Conservation (phyloP, 2,888 invertebrate species). For the Plagodis pulveraria region DNA sequence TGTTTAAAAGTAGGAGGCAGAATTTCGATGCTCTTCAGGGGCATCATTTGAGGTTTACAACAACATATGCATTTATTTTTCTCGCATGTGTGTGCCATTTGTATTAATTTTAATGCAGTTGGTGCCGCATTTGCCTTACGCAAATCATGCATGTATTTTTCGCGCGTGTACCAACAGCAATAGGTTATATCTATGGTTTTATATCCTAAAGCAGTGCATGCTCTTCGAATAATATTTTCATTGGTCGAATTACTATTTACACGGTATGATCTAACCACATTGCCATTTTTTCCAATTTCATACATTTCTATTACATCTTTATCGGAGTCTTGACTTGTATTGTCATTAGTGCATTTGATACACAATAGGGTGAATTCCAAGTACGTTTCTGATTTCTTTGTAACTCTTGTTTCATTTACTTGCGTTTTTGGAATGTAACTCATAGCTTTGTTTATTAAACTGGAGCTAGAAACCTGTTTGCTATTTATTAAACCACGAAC, state of each 20-base stretch:
- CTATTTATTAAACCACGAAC: conserved; percentile 7
- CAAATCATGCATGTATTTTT: conserved; percentile 37
- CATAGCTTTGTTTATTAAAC: conserved; percentile 23
- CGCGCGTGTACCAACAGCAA: conserved; percentile 50
- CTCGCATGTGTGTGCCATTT: conserved; percentile 30
- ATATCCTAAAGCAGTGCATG: conserved; percentile 12
- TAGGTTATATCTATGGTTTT: conserved; percentile 9
- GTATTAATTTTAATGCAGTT: conserved; percentile 37
- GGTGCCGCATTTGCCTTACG: conserved; percentile 22
- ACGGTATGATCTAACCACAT: conserved; percentile 19
- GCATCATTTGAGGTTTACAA: conserved; percentile 15
- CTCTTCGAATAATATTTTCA: conserved; percentile 1
- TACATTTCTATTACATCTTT: conserved; percentile 17
- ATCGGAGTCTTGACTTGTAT: not conserved
- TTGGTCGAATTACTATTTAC: conserved; percentile 2
- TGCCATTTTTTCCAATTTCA: conserved; percentile 36
- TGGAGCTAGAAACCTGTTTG: not conserved
- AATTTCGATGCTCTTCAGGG: not conserved
- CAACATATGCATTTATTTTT: conserved; percentile 35
- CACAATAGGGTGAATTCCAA: conserved; percentile 18
- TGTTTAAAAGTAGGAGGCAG: conserved; percentile 9
- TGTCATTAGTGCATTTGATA: conserved; percentile 13
- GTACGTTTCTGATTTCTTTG: conserved; percentile 5
- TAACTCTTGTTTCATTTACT: not conserved
- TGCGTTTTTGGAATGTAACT: conserved; percentile 13